Evolutionary conservation across 2,113 vertebrate genomes (phyloP).

Genomic region (Toxotes jaculatrix): DNA sequence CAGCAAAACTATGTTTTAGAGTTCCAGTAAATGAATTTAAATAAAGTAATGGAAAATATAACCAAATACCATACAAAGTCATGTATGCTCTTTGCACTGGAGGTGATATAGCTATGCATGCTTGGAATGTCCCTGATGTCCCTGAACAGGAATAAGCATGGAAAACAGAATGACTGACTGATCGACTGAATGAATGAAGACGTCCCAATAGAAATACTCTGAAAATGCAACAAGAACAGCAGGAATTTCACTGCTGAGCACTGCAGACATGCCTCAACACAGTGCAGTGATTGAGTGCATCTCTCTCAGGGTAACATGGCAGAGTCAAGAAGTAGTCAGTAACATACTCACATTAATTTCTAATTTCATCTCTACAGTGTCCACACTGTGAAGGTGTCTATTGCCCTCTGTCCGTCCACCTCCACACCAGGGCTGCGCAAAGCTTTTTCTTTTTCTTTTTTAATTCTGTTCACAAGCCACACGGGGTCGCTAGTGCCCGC

Average conservation of each 20-base stretch:
- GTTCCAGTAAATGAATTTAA: not conserved
- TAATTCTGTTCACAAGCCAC: slow-evolving; percentile 42
- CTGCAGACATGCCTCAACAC: not conserved
- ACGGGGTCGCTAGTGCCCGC: slow-evolving; percentile 73
- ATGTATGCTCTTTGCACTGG: not conserved
- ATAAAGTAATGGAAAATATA: not conserved
- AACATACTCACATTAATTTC: not conserved
- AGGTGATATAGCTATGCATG: not conserved
- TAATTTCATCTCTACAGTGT: not conserved
- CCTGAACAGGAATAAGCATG: not conserved
- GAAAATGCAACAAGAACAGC: slow-evolving; percentile 7
- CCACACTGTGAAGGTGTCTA: not conserved
- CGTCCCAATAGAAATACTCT: not conserved
- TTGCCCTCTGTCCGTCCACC: not conserved
- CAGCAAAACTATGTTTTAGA: not conserved
- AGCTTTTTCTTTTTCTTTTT: not conserved
- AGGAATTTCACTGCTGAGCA: not conserved
- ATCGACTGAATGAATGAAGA: not conserved
- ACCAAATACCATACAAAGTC: not conserved
- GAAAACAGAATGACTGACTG: slow-evolving; percentile 17
- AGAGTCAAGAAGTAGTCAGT: not conserved
- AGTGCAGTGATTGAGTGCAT: not conserved
- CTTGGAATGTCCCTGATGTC: not conserved
- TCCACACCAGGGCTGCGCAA: not conserved
- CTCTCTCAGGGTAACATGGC: not conserved